phyloP scores from a whole-genome alignment of 1,140 invertebrate genomes.

The Philopotamus ludificatus region DNA sequence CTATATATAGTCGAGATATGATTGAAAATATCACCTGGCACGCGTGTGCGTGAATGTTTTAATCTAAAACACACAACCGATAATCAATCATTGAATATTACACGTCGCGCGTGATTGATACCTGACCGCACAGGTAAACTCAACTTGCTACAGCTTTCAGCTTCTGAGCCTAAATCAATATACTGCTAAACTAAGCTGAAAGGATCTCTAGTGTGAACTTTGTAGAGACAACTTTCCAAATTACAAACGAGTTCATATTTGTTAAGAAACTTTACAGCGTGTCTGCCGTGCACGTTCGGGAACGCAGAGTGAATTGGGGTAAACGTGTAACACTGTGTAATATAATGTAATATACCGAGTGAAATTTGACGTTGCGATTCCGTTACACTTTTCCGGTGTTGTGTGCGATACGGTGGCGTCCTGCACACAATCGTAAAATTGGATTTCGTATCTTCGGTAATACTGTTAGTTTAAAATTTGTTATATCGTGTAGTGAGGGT shows the following conservation, averaged over 20 bases:
- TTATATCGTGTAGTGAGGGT: conserved; percentile 23
- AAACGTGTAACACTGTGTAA: not conserved
- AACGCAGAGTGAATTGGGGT: no score
- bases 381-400: not conserved
- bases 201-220: conserved; percentile 2
- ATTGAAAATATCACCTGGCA: no score
- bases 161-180: conserved; percentile 16
- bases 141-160: not conserved
- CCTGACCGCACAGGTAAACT: conserved; percentile 22
- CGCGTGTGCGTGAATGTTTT: no score
- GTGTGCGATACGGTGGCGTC: not conserved
- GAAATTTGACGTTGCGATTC: not conserved
- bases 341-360: not conserved
- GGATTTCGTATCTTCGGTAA: conserved; percentile 10
- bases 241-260: not conserved
- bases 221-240: not conserved
- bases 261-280: not conserved
- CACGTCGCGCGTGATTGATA: conserved; percentile 25
- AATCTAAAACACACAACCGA: conserved; percentile 21
- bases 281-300: no score
- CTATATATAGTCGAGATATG: no score
- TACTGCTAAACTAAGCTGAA: conserved; percentile 1
- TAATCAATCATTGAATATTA: conserved; percentile 25
- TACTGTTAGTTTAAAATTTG: conserved; percentile 31
- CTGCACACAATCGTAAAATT: not conserved